A percentile compares a stretch with the other conserved stretches of the same genome.
Evolutionary conservation across 2,113 vertebrate species (phyloP).

Genomic region (Tapirus terrestris): DNA sequence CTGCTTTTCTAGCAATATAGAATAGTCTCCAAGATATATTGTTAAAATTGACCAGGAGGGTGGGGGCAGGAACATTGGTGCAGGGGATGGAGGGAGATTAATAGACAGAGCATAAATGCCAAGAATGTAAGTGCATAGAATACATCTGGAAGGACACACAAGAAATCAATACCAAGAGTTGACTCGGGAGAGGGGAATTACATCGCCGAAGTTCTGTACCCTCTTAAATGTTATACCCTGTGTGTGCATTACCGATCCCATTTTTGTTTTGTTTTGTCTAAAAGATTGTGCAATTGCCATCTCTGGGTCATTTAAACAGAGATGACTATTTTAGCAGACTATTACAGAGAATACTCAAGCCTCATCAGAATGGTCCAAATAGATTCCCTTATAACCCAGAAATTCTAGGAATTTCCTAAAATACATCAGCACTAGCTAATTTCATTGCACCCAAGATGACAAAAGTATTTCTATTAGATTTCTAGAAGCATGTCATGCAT

Average conservation of each 20-base stretch:
- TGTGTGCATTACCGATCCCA: neutral
- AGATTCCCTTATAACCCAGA: neutral
- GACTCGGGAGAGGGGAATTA: neutral
- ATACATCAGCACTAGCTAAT: neutral
- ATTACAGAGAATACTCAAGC: neutral
- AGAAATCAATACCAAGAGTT: neutral
- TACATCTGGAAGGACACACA: neutral
- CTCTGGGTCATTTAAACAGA: neutral
- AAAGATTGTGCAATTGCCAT: neutral
- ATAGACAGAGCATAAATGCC: fast-evolving
- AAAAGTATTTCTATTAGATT: neutral
- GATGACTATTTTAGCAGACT: neutral
- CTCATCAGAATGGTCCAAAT: neutral
- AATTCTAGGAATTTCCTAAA: slow-evolving; percentile 41
- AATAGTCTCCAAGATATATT: neutral
- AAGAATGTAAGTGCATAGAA: fast-evolving
- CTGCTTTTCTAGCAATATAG: neutral
- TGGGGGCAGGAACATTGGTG: neutral
- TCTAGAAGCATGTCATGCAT: neutral
- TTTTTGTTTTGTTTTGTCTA: neutral
- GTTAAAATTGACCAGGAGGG: neutral
- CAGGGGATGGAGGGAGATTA: fast-evolving
- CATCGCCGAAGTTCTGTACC: fast-evolving
- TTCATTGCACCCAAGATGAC: neutral
- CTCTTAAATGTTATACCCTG: neutral